Evolutionary conservation across 2,797 vertebrate species (phyloP).

Genomic region (Coregonus ussuriensis): DNA sequence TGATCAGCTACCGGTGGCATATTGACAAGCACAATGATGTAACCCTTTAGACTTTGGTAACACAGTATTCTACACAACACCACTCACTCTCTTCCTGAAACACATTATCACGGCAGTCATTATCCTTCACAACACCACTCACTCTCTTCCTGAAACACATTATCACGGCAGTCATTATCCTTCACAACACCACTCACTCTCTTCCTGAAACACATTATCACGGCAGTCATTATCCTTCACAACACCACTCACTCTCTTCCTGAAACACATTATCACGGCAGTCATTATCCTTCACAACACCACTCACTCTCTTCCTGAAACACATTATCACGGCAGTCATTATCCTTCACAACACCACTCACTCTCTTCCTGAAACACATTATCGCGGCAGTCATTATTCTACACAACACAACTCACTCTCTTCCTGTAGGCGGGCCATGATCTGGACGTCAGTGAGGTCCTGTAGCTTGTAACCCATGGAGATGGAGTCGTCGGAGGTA

Average conservation of each 20-base stretch:
- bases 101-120: not conserved
- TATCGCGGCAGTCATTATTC: not conserved
- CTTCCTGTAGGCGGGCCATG: conserved; percentile 92
- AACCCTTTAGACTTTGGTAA: too few species aligned
- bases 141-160: conserved; percentile 74
- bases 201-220: too few species aligned
- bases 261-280: too few species aligned
- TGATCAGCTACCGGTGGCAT: not conserved
- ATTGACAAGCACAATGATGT: not conserved
- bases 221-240: not conserved
- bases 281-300: too few species aligned
- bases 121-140: conserved; percentile 52
- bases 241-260: too few species aligned
- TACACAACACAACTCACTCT: conserved; percentile 77
- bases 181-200: not conserved
- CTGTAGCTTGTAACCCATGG: conserved; percentile 93
- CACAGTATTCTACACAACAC: not conserved
- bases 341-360: conserved; percentile 52
- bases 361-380: conserved; percentile 74
- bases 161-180: not conserved
- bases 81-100: conserved; percentile 75
- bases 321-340: not conserved
- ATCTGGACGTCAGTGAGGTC: conserved; percentile 94
- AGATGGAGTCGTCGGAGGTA: conserved; percentile 93
- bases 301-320: not conserved